These are phyloP conservation scores for Pachypanchax playfairii DNA, from an alignment of 2,113 vertebrate genomes.

Conservation along the genomic window DNA sequence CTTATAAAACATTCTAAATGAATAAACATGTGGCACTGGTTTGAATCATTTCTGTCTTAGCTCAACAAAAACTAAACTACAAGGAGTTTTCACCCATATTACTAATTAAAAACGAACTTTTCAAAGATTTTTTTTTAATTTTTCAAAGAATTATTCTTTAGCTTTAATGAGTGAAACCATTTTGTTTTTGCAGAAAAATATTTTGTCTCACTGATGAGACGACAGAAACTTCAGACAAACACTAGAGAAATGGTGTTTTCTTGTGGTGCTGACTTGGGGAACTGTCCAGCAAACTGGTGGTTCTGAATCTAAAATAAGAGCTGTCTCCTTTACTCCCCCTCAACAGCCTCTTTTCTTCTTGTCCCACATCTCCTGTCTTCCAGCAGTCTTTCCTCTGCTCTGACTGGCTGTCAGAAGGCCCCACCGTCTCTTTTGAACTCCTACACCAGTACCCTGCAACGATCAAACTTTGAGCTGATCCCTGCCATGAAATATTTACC, in stretches of 20 bases:
- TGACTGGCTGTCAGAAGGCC: slow-evolving; percentile 68
- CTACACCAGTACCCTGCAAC: slow-evolving; percentile 68
- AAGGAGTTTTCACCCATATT: no score
- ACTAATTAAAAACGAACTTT: no score
- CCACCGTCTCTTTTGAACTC: slow-evolving; percentile 74
- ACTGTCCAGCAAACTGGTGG: slow-evolving; percentile 68
- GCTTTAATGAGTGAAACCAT: no score
- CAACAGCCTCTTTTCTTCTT: slow-evolving; percentile 12
- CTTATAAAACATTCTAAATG: no score
- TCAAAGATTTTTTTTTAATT: no score
- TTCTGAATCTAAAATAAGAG: slow-evolving; percentile 64
- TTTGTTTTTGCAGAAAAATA: slow-evolving; percentile 3
- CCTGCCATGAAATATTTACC: slow-evolving; percentile 78
- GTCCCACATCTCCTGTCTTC: slow-evolving; percentile 38
- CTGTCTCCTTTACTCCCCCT: slow-evolving; percentile 2
- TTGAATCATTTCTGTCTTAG: no score
- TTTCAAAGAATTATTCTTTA: no score
- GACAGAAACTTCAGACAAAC: slow-evolving; percentile 25
- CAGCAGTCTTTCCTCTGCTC: slow-evolving; percentile 45
- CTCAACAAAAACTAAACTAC: no score
- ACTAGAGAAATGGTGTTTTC: slow-evolving; percentile 20
- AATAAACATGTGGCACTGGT: no score
- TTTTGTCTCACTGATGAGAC: not conserved
- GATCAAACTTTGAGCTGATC: slow-evolving; percentile 74
- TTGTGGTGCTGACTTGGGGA: slow-evolving; percentile 39